Evolutionary conservation across 2,113 vertebrate genomes (phyloP).

Genomic region (Pterophyllum scalare): DNA sequence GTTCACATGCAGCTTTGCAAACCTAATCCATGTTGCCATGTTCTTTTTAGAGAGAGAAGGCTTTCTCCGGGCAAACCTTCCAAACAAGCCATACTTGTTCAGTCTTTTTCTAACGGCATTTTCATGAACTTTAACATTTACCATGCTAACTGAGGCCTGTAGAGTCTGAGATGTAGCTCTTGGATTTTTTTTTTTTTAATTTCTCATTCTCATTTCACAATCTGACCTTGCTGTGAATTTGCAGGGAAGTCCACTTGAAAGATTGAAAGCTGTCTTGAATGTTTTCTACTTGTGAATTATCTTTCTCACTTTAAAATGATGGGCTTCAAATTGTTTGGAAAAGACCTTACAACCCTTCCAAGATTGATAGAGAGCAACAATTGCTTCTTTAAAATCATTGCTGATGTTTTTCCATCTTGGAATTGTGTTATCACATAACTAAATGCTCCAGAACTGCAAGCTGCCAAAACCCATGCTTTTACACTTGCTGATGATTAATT

Average conservation of each 20-base stretch:
- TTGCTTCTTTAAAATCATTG: neutral
- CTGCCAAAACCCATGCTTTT: neutral
- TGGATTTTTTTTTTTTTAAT: neutral
- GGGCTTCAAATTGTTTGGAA: neutral
- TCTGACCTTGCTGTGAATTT: neutral
- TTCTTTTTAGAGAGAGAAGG: neutral
- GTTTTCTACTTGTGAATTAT: neutral
- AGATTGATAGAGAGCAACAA: neutral
- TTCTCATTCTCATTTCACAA: neutral
- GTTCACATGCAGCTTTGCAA: neutral
- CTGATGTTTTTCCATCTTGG: too few relatives aligned
- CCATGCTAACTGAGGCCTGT: neutral
- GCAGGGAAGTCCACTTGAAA: neutral
- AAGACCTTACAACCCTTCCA: neutral
- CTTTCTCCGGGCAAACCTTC: neutral
- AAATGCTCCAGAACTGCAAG: neutral
- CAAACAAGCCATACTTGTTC: neutral
- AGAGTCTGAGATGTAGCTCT: neutral
- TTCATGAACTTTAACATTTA: too few relatives aligned
- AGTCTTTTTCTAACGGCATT: neutral
- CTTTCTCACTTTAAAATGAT: neutral
- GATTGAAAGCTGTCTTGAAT: conserved; percentile 1
- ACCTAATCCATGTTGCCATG: neutral
- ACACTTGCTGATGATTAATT: too few relatives aligned
- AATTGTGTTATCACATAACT: neutral